Evolutionary conservation across 2,888 invertebrate species (phyloP).

Genomic region (Taphrorychus bicolor): DNA sequence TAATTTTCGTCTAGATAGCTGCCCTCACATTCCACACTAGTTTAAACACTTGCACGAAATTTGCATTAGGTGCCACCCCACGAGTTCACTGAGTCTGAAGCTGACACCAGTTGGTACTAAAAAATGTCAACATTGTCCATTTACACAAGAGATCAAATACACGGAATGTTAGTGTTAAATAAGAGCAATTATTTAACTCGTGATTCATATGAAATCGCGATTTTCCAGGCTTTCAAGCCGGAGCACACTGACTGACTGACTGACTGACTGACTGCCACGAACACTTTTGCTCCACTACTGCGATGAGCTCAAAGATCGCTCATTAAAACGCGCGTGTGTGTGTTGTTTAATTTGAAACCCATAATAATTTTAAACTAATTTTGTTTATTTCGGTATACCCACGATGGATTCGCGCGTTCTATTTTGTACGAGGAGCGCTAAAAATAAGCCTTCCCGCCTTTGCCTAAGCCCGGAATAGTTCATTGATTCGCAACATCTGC

Average conservation of each 20-base stretch:
- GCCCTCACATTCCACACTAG: neutral
- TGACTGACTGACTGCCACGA: neutral
- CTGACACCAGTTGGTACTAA: neutral
- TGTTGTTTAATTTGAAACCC: neutral
- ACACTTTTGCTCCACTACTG: neutral
- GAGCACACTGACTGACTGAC: no score
- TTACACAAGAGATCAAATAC: neutral
- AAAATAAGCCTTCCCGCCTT: neutral
- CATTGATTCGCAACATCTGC: neutral
- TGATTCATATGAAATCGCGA: neutral
- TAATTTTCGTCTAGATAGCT: neutral
- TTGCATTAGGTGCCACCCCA: neutral
- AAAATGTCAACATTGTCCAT: neutral
- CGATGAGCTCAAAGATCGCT: neutral
- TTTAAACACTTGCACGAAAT: neutral
- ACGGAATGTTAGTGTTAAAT: neutral
- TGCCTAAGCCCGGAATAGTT: neutral
- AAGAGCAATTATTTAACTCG: neutral
- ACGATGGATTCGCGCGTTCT: neutral
- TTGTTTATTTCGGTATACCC: neutral
- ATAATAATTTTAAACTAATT: neutral
- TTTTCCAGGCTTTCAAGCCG: no score
- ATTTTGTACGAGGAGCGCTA: neutral
- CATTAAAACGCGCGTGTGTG: neutral
- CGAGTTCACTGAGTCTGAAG: neutral